Conservation (phyloP, 1,140 invertebrate species). For the Apis mellifera region DNA sequence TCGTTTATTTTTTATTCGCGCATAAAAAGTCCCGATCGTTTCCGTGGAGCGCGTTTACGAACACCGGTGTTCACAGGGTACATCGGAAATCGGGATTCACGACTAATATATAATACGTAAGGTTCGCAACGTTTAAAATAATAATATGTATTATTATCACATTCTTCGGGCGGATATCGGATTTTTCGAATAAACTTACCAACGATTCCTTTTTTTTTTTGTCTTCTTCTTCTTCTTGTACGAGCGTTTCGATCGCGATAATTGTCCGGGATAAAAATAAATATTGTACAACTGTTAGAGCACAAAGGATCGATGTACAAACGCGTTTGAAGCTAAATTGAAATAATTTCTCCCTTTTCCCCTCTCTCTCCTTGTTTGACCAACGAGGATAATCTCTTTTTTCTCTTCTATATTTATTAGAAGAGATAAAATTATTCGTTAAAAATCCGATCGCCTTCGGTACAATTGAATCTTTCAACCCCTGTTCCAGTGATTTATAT, state of each 20-base stretch:
- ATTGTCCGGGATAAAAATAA: not conserved
- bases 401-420: not conserved
- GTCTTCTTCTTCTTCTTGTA: not conserved
- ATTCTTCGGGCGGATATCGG: not conserved
- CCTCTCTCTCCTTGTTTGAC: not conserved
- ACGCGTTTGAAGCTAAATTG: constrained; percentile 2
- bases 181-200: constrained; percentile 5
- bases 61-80: constrained; percentile 19
- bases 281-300: not conserved
- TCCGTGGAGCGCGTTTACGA: constrained; percentile 61
- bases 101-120: constrained; percentile 41
- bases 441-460: constrained; percentile 22
- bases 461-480: constrained; percentile 25
- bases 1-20: constrained; percentile 68
- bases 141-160: constrained; percentile 4
- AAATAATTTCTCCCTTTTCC: not conserved
- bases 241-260: too few species aligned
- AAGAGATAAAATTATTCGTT: not conserved
- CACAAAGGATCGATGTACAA: constrained; percentile 25
- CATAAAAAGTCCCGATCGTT: constrained; percentile 62
- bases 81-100: constrained; percentile 19
- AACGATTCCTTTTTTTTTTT: not conserved
- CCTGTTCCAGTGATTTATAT: constrained; percentile 35
- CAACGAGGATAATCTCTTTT: not conserved
- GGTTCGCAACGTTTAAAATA: constrained; percentile 4